phyloP scores from a whole-genome alignment of 2,888 invertebrate genomes.

The Scaptomyza caliginosa region DNA sequence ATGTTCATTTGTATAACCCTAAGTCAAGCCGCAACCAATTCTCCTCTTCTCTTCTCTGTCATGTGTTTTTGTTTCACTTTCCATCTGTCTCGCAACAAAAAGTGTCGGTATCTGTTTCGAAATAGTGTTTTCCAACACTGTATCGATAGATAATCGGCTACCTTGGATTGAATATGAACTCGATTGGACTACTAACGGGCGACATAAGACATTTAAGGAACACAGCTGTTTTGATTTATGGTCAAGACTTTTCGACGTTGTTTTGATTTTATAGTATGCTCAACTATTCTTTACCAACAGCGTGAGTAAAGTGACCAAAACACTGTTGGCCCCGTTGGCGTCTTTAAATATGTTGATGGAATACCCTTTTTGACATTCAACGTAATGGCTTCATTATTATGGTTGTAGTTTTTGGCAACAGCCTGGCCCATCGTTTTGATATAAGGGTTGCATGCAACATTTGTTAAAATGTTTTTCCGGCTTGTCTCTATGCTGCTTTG shows the following conservation, averaged over 20 bases:
- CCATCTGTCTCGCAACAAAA: not conserved
- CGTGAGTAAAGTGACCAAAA: slow-evolving; percentile 60
- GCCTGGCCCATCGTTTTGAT: not conserved
- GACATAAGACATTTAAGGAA: no score
- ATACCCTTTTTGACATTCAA: slow-evolving; percentile 71
- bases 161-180: no score
- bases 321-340: slow-evolving; percentile 52
- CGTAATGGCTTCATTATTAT: slow-evolving; percentile 77
- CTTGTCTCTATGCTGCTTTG: slow-evolving; percentile 37
- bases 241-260: slow-evolving; percentile 33
- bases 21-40: not conserved
- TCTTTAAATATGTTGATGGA: slow-evolving; percentile 43
- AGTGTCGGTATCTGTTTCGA: slow-evolving; percentile 7
- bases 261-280: slow-evolving; percentile 18
- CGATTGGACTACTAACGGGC: no score
- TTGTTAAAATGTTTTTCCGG: slow-evolving; percentile 22
- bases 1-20: slow-evolving; percentile 68
- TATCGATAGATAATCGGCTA: no score
- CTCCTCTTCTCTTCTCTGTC: not conserved
- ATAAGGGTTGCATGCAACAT: slow-evolving; percentile 33
- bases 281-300: slow-evolving; percentile 1
- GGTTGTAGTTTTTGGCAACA: slow-evolving; percentile 63
- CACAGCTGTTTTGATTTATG: no score
- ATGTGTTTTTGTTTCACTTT: not conserved
- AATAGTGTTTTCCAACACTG: no score